Percentiles rank a stretch among this genome's conserved stretches.
phyloP scores from a whole-genome alignment of 2,888 invertebrate species.

The Margaritifera margaritifera region DNA sequence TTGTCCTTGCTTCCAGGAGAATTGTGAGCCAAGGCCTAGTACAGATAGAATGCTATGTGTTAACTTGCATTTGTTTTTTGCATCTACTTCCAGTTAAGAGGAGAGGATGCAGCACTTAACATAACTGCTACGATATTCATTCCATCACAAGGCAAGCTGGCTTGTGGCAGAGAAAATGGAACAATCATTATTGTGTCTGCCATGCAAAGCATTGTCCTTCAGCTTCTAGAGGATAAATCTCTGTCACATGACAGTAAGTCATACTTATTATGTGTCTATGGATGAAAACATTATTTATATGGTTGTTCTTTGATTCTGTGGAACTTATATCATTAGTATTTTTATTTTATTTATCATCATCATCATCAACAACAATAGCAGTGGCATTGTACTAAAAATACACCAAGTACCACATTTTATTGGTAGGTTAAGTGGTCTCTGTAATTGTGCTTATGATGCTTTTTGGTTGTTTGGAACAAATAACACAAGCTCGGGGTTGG shows the following conservation, averaged over 20 bases:
- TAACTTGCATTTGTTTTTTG: background rate
- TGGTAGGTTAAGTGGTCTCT: no score
- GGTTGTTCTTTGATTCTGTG: background rate
- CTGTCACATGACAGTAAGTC: constrained; percentile 37
- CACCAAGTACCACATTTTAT: no score
- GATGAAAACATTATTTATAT: background rate
- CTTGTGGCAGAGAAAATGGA: constrained; percentile 96
- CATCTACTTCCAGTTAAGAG: constrained; percentile 38
- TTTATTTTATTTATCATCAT: no score
- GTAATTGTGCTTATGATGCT: no score
- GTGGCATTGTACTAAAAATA: no score
- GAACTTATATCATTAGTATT: no score
- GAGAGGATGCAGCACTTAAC: constrained; percentile 38
- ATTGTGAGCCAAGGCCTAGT: background rate
- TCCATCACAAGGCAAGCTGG: constrained; percentile 92
- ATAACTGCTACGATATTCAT: constrained; percentile 95
- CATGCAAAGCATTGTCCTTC: constrained; percentile 94
- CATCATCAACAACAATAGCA: no score
- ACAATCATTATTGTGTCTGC: constrained; percentile 96
- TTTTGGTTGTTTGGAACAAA: no score
- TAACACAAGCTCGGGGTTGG: no score
- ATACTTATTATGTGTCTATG: background rate
- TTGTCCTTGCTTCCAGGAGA: background rate
- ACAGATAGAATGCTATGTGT: background rate
- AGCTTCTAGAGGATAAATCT: constrained; percentile 79